Conservation (phyloP, 35 echinoderm and acorn worm genomes). For the Lytechinus variegatus region DNA sequence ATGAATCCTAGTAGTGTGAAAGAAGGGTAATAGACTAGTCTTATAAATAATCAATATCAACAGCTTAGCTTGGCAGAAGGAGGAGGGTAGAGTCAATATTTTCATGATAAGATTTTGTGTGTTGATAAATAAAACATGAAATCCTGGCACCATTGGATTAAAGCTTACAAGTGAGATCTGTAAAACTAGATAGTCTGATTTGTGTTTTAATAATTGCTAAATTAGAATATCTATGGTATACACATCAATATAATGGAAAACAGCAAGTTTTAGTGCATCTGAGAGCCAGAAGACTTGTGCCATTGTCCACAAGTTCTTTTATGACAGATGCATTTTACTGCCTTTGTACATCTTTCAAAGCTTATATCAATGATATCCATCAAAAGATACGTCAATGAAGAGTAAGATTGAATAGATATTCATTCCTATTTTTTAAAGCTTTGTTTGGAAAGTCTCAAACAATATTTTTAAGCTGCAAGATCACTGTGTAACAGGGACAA, state of each 20-base stretch:
- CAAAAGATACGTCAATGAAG: neutral
- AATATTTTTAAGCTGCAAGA: neutral
- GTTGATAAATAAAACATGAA: conserved; percentile 15
- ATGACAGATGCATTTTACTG: neutral
- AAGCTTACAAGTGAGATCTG: too few relatives aligned
- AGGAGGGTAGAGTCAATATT: neutral
- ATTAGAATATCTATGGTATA: neutral
- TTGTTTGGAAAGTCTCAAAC: neutral
- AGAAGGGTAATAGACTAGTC: neutral
- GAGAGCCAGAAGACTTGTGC: neutral
- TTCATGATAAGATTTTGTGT: conserved; percentile 14
- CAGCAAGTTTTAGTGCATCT: neutral
- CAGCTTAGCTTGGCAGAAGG: neutral
- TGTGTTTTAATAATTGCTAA: neutral
- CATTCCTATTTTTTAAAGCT: neutral
- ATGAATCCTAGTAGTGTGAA: too few relatives aligned
- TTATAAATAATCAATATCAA: conserved; percentile 16
- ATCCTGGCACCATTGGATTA: neutral
- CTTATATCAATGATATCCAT: neutral
- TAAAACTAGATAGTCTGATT: too few relatives aligned
- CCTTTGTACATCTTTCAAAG: neutral
- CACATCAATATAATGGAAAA: neutral
- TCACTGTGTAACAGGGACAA: neutral
- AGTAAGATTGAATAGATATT: neutral
- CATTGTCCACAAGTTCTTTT: neutral